Conservation (phyloP, 1,140 invertebrate genomes). For the Hyles euphorbiae region DNA sequence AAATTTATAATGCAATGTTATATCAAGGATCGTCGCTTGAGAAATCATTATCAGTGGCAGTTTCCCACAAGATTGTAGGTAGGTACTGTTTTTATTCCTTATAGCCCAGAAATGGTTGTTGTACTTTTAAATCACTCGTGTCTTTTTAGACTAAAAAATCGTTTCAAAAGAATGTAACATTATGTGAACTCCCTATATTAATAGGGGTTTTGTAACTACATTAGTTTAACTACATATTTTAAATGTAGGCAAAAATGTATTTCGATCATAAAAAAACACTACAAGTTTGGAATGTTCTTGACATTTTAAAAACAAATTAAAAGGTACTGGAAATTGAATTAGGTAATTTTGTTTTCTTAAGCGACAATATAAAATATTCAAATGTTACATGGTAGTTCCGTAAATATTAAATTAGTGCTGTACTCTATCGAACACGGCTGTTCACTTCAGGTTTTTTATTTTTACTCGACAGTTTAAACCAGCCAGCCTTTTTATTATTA, state of each 20-base stretch:
- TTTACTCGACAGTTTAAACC: constrained; percentile 80
- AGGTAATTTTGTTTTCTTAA: neutral
- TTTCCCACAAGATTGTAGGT: neutral
- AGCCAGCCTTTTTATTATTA: constrained; percentile 81
- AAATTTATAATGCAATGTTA: neutral
- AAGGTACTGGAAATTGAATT: neutral
- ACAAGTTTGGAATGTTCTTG: no score
- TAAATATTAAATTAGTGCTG: neutral
- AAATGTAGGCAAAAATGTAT: no score
- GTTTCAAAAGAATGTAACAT: no score
- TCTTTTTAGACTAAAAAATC: no score
- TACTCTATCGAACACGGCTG: constrained; percentile 6
- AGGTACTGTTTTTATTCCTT: neutral
- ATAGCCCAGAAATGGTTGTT: no score
- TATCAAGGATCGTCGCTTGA: neutral
- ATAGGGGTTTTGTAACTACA: no score
- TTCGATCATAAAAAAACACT: no score
- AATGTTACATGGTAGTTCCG: no score
- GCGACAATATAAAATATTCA: no score
- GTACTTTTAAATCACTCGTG: no score
- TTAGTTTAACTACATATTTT: no score
- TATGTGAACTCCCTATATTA: no score
- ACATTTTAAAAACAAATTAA: neutral
- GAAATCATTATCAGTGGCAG: neutral
- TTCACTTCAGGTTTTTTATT: constrained; percentile 75